These are phyloP conservation scores for Cynocephalus volans DNA, from an alignment of 2,113 vertebrate genomes.

Conservation along the genomic window DNA sequence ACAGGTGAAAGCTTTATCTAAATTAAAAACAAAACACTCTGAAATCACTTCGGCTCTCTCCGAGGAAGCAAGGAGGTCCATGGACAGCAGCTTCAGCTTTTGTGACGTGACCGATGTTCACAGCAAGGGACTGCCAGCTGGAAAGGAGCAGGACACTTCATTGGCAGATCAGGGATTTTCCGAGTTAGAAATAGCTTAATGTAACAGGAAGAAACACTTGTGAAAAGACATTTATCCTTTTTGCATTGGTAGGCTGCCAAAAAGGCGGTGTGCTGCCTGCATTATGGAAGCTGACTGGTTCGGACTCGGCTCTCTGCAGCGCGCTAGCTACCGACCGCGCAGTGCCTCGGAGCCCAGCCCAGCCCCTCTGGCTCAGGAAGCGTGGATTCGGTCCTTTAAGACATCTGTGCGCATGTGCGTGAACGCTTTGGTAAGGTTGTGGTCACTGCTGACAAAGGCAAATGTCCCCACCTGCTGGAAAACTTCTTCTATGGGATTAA, in stretches of 20 bases:
- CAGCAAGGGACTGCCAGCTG: constrained; percentile 36
- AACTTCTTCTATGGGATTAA: background rate
- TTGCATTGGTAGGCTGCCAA: background rate
- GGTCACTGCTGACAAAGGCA: background rate
- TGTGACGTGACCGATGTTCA: constrained; percentile 65
- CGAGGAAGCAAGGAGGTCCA: background rate
- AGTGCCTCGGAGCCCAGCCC: background rate
- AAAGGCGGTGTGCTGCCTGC: background rate
- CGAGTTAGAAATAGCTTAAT: background rate
- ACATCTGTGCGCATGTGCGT: background rate
- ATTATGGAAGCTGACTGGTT: fast-evolving
- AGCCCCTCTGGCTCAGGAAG: background rate
- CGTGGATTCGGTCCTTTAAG: background rate
- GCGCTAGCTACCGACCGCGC: fast-evolving
- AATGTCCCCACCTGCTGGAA: background rate
- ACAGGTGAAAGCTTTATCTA: constrained; percentile 80
- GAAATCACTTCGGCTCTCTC: constrained; percentile 36
- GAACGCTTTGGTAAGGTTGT: background rate
- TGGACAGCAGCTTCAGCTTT: constrained; percentile 65
- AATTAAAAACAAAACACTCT: constrained; percentile 72
- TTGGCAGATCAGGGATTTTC: constrained; percentile 26
- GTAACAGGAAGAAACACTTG: background rate
- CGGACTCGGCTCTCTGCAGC: fast-evolving
- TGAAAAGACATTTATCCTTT: background rate
- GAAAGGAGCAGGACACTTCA: background rate